phyloP scores from a whole-genome alignment of 1,140 invertebrate species.

The Steinernema khuongi region DNA sequence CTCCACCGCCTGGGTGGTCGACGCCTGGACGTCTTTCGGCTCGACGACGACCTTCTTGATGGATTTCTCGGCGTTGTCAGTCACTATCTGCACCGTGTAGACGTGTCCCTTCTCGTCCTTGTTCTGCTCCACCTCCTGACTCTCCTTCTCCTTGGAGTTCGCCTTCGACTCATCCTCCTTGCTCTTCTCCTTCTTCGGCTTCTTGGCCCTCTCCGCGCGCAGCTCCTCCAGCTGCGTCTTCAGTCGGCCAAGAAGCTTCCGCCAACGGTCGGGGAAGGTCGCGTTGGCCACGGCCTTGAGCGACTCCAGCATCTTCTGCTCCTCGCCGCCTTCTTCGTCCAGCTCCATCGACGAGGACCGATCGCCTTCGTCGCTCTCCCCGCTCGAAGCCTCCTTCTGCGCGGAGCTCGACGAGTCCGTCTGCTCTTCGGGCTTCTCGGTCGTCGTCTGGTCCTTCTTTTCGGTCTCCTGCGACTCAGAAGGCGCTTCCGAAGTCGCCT shows the following conservation, averaged over 20 bases:
- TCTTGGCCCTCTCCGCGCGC: neutral
- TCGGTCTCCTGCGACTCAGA: neutral
- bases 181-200: neutral
- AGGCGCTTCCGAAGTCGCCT: no score
- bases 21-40: neutral
- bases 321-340: no score
- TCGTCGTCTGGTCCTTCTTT: neutral
- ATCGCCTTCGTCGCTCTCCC: neutral
- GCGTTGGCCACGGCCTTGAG: neutral
- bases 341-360: neutral
- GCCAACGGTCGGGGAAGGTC: neutral
- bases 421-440: neutral
- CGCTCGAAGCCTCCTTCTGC: neutral
- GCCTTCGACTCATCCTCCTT: neutral
- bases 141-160: neutral
- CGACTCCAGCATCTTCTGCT: neutral
- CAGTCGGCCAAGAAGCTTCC: neutral
- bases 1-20: neutral
- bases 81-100: neutral
- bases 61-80: neutral
- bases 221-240: conserved; percentile 6
- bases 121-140: neutral
- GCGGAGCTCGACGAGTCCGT: neutral
- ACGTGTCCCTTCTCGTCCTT: conserved; percentile 2
- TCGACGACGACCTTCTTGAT: neutral